phyloP scores from a whole-genome alignment of 2,113 vertebrate genomes.

The Colius striatus region DNA sequence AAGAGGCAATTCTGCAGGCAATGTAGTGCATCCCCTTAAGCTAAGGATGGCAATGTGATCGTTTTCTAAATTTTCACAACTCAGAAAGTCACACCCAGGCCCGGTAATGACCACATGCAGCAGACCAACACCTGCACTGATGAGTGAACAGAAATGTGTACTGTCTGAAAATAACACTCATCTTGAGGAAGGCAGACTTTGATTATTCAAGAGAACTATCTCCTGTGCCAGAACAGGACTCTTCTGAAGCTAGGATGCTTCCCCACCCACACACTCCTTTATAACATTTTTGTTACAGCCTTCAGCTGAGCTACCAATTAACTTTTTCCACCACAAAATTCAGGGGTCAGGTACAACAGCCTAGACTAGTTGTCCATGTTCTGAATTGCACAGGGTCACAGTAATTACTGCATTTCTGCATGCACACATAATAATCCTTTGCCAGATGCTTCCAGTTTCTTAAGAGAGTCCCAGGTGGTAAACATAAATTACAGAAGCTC shows the following conservation, averaged over 20 bases:
- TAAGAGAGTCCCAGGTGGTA: background rate
- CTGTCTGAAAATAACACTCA: background rate
- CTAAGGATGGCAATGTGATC: background rate
- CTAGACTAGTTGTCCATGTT: background rate
- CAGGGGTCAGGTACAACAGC: background rate
- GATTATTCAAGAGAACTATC: background rate
- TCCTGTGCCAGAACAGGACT: background rate
- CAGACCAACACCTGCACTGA: background rate
- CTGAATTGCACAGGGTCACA: background rate
- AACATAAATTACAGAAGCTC: slow-evolving; percentile 21
- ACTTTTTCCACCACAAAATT: background rate
- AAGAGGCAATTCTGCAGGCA: background rate
- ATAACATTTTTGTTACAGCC: background rate
- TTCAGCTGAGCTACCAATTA: background rate
- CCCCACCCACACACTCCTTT: accelerated
- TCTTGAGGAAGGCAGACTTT: background rate
- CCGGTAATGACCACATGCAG: background rate
- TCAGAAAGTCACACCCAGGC: background rate
- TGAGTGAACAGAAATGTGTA: background rate
- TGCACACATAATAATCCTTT: background rate
- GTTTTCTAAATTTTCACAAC: background rate
- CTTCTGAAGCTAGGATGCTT: background rate
- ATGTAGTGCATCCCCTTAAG: background rate
- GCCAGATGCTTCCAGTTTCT: background rate
- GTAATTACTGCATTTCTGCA: background rate